phyloP scores from a whole-genome alignment of 2,797 vertebrate genomes.

The Spea hammondii region DNA sequence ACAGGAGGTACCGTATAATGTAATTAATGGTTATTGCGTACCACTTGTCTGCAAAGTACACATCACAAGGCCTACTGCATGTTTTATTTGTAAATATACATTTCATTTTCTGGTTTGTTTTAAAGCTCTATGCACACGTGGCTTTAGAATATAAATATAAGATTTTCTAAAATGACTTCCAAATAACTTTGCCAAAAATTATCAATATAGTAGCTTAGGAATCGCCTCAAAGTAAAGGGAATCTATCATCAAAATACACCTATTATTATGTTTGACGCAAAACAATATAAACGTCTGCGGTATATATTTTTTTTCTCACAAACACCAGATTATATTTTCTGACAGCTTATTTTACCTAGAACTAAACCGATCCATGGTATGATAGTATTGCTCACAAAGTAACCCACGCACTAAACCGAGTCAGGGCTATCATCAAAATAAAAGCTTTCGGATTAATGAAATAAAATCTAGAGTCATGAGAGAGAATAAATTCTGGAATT shows the following conservation, averaged over 20 bases:
- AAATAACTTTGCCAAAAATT: conserved; percentile 1
- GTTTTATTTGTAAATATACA: conserved; percentile 28
- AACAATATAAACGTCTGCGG: too few species aligned
- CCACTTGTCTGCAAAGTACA: conserved; percentile 22
- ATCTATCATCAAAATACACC: conserved; percentile 2
- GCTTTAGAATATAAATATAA: conserved; percentile 27
- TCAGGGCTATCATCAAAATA: background rate
- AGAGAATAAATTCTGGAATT: background rate
- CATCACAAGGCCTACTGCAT: conserved; percentile 28
- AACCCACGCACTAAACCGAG: background rate
- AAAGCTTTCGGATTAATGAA: background rate
- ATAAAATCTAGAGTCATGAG: background rate
- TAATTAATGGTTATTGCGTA: conserved; percentile 7
- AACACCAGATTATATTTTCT: too few species aligned
- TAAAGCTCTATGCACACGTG: conserved; percentile 13
- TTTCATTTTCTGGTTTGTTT: conserved; percentile 11
- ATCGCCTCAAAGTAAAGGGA: background rate
- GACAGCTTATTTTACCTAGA: too few species aligned
- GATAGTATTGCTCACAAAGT: too few species aligned
- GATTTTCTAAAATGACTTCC: conserved; percentile 14
- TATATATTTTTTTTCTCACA: too few species aligned
- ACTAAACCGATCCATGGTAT: too few species aligned
- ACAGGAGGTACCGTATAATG: conserved; percentile 3
- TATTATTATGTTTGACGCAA: background rate
- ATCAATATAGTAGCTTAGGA: conserved; percentile 10